phyloP scores from a whole-genome alignment of 2,888 invertebrate genomes.

The Agrenia bidenticulata region DNA sequence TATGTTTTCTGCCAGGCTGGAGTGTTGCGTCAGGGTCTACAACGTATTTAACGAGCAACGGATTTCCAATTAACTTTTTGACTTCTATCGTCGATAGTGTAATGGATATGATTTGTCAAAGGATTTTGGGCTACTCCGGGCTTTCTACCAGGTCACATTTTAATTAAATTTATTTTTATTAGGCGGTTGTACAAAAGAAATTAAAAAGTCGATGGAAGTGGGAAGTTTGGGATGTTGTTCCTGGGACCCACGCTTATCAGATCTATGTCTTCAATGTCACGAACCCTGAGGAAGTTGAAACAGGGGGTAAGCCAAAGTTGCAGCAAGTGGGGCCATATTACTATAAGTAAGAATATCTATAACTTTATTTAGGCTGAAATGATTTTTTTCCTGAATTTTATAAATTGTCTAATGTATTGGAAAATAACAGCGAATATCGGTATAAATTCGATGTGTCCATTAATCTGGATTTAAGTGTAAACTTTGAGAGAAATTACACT shows the following conservation, averaged over 20 bases:
- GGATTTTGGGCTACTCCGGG: too few relatives aligned
- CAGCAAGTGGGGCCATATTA: conserved; percentile 42
- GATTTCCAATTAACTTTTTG: conserved; percentile 42
- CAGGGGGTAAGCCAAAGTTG: conserved; percentile 39
- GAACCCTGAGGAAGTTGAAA: conserved; percentile 41
- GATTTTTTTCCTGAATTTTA: background rate
- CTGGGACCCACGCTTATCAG: conserved; percentile 39
- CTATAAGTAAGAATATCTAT: conserved; percentile 40
- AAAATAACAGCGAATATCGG: conserved; percentile 30
- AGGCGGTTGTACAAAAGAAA: conserved; percentile 37
- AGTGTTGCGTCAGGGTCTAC: conserved; percentile 20
- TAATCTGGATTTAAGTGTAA: conserved; percentile 41
- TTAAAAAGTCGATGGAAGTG: conserved; percentile 47
- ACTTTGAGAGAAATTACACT: conserved; percentile 40
- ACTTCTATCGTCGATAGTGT: conserved; percentile 33
- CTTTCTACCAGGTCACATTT: too few relatives aligned
- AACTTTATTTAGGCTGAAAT: background rate
- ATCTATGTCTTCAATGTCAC: conserved; percentile 45
- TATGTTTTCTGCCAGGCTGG: too few relatives aligned
- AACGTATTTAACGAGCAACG: conserved; percentile 33
- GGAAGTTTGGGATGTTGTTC: conserved; percentile 49
- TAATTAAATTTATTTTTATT: conserved; percentile 3
- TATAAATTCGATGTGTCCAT: conserved; percentile 42
- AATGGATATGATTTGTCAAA: too few relatives aligned
- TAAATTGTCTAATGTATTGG: background rate